A percentile compares a stretch with the other conserved stretches of the same genome.
Conservation (phyloP, 2,113 vertebrate species). For the Gobio gobio region DNA sequence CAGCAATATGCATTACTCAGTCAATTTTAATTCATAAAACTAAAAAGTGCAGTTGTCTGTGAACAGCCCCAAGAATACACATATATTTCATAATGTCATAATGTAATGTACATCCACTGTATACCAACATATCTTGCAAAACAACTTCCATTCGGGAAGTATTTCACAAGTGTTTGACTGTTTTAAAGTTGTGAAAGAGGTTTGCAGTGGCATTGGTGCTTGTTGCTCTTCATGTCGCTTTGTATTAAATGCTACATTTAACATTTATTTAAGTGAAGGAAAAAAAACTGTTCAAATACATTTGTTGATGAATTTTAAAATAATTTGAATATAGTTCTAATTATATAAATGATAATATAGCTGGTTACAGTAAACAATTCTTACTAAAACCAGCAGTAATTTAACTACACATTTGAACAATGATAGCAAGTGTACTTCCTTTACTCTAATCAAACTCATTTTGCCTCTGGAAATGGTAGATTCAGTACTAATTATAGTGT, state of each 20-base stretch:
- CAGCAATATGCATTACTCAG: not conserved
- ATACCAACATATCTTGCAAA: not conserved
- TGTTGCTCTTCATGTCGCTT: not conserved
- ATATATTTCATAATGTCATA: no score
- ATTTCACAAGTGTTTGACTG: slow-evolving; percentile 11
- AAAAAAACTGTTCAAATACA: no score
- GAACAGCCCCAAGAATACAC: no score
- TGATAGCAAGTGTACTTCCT: not conserved
- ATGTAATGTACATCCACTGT: no score
- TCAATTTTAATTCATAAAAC: not conserved
- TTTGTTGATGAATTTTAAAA: not conserved
- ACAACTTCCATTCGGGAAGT: not conserved
- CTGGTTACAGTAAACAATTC: not conserved
- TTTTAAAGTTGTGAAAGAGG: slow-evolving; percentile 12
- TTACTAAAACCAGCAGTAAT: not conserved
- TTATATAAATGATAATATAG: not conserved
- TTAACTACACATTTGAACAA: not conserved
- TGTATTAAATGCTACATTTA: not conserved
- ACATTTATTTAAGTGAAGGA: not conserved
- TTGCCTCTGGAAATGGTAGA: not conserved
- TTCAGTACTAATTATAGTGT: not conserved
- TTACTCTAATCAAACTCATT: not conserved
- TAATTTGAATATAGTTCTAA: not conserved
- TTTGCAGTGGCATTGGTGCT: not conserved
- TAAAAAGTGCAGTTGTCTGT: not conserved